Evolutionary conservation across 2,888 invertebrate genomes (phyloP).

Genomic region (Euplexia lucipara): DNA sequence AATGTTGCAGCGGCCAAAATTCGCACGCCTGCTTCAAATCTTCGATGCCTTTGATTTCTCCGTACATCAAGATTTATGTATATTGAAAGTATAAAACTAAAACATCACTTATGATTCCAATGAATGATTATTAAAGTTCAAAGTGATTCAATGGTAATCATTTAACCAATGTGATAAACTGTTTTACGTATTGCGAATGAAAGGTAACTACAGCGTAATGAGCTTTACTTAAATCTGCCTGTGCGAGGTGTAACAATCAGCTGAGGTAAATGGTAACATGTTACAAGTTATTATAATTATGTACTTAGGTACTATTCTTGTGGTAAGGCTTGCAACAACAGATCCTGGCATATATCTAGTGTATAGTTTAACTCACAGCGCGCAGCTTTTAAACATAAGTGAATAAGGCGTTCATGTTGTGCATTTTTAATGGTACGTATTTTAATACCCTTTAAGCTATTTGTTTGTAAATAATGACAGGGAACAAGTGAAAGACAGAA

Average conservation of each 20-base stretch:
- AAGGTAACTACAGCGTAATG: constrained; percentile 41
- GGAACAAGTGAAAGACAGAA: neutral
- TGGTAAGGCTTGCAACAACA: constrained; percentile 33
- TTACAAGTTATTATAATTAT: constrained; percentile 56
- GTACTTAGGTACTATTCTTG: constrained; percentile 44
- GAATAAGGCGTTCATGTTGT: constrained; percentile 1
- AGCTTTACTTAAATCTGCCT: constrained; percentile 28
- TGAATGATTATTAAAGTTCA: neutral
- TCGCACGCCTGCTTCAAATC: constrained; percentile 69
- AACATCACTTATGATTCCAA: neutral
- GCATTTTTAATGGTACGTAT: constrained; percentile 1
- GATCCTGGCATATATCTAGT: constrained; percentile 28
- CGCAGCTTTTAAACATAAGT: constrained; percentile 26
- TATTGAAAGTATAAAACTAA: constrained; percentile 23
- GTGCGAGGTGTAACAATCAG: constrained; percentile 47
- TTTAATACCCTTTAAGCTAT: neutral
- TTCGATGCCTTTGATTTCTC: constrained; percentile 62
- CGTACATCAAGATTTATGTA: constrained; percentile 16
- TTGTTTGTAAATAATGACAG: neutral
- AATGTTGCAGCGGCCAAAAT: constrained; percentile 69
- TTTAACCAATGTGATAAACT: constrained; percentile 36
- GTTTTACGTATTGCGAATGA: constrained; percentile 17
- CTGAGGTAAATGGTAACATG: constrained; percentile 52
- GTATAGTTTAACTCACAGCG: constrained; percentile 18
- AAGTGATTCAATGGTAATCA: constrained; percentile 16